phyloP scores from a whole-genome alignment of 2,888 invertebrate species.

The Euzophera pinguis region DNA sequence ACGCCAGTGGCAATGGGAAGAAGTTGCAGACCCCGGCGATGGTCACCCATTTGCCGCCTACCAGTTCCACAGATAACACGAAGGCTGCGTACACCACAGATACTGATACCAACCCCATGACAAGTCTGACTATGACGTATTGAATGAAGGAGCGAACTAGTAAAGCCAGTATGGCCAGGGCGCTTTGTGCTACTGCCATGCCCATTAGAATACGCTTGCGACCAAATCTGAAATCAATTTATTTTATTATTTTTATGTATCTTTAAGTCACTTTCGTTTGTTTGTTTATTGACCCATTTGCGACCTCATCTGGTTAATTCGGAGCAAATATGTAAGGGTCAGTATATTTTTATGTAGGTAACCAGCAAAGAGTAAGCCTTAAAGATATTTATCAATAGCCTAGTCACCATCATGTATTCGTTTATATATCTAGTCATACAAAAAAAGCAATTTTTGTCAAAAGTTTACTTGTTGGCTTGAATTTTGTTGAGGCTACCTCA shows the following conservation, averaged over 20 bases:
- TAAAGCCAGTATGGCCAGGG: slow-evolving; percentile 83
- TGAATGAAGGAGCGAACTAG: slow-evolving; percentile 85
- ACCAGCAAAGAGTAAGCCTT: no score
- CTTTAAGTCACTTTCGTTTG: no score
- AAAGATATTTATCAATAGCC: no score
- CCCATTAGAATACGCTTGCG: slow-evolving; percentile 87
- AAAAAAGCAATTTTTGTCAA: no score
- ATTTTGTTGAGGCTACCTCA: no score
- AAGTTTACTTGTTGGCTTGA: no score
- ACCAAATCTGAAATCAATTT: slow-evolving; percentile 79
- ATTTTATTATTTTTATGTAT: not conserved
- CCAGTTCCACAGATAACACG: slow-evolving; percentile 88
- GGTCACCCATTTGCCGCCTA: slow-evolving; percentile 89
- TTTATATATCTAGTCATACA: no score
- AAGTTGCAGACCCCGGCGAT: slow-evolving; percentile 90
- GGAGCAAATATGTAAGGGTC: no score
- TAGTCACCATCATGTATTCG: no score
- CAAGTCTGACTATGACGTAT: slow-evolving; percentile 84
- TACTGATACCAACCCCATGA: slow-evolving; percentile 88
- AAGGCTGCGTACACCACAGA: slow-evolving; percentile 90
- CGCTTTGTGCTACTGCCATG: slow-evolving; percentile 84
- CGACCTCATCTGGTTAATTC: no score
- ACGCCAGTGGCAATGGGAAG: slow-evolving; percentile 88
- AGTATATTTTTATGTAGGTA: no score
- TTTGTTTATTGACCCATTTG: no score